Percentiles rank a stretch among this genome's conserved stretches.
Evolutionary conservation across 92 coral and sea anemone genomes (phyloP).

Genomic region (Anthopleura xanthogrammica): DNA sequence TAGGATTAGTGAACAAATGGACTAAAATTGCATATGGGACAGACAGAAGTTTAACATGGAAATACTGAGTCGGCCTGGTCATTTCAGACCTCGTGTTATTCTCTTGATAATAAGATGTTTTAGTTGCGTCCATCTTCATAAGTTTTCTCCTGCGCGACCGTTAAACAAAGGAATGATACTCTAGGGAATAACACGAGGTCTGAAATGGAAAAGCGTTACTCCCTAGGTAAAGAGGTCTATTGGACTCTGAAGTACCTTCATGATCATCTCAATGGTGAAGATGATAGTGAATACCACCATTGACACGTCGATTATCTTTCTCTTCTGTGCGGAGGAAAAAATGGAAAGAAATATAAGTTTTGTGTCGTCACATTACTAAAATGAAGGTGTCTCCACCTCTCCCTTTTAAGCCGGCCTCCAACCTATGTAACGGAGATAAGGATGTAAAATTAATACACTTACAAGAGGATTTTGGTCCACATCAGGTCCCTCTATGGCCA

Average conservation of each 20-base stretch:
- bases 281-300: conserved; percentile 75
- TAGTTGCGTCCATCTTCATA: too few species aligned
- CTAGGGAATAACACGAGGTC: too few species aligned
- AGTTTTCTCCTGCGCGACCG: too few species aligned
- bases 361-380: neutral
- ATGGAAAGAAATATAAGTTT: neutral
- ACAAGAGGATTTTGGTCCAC: conserved; percentile 40
- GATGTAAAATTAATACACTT: neutral
- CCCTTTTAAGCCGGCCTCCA: neutral
- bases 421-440: neutral
- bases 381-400: too few species aligned
- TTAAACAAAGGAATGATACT: too few species aligned
- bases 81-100: neutral
- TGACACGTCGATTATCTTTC: conserved; percentile 66
- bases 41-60: neutral
- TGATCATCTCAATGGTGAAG: conserved; percentile 87
- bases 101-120: too few species aligned
- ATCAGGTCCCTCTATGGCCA: conserved; percentile 83
- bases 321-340: conserved; percentile 50
- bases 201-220: too few species aligned
- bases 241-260: conserved; percentile 59
- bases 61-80: neutral
- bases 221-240: neutral
- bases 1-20: neutral
- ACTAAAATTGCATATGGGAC: neutral